Percentiles rank a stretch among this genome's conserved stretches.
Evolutionary conservation across 2,797 vertebrate species (phyloP).

Genomic region (Danio choprae): DNA sequence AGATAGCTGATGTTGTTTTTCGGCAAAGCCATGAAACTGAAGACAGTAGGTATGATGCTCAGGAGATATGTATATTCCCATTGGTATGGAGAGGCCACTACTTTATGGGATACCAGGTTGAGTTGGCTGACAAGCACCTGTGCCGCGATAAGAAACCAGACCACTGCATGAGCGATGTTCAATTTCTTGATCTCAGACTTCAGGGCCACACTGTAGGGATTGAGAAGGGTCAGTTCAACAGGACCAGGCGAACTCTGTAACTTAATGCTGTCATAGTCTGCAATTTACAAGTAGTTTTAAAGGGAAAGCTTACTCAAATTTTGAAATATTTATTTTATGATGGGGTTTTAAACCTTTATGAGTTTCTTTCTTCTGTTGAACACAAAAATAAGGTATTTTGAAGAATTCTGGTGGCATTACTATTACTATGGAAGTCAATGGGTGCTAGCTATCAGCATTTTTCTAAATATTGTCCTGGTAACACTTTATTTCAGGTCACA

Average conservation of each 20-base stretch:
- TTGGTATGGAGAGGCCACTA: conserved; percentile 92
- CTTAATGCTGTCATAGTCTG: too few species aligned
- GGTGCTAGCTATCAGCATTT: too few species aligned
- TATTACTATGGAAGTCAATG: too few species aligned
- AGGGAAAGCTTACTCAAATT: too few species aligned
- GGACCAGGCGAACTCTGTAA: background rate
- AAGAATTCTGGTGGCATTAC: too few species aligned
- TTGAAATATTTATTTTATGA: too few species aligned
- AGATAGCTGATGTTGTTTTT: conserved; percentile 98
- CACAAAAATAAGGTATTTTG: too few species aligned
- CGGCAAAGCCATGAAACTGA: conserved; percentile 90
- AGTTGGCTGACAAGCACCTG: conserved; percentile 90
- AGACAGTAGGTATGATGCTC: conserved; percentile 86
- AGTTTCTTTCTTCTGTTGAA: too few species aligned
- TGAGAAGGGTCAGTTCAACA: conserved; percentile 3
- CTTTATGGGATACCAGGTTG: conserved; percentile 86
- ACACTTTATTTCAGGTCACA: too few species aligned
- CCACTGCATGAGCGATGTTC: conserved; percentile 86
- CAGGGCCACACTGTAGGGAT: conserved; percentile 72
- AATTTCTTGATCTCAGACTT: conserved; percentile 94
- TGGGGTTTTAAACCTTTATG: too few species aligned
- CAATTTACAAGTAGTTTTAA: background rate
- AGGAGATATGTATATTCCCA: conserved; percentile 96
- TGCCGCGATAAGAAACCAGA: conserved; percentile 86
- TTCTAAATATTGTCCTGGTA: too few species aligned